phyloP scores from a whole-genome alignment of 2,797 vertebrate genomes.

The Rhincodon typus region DNA sequence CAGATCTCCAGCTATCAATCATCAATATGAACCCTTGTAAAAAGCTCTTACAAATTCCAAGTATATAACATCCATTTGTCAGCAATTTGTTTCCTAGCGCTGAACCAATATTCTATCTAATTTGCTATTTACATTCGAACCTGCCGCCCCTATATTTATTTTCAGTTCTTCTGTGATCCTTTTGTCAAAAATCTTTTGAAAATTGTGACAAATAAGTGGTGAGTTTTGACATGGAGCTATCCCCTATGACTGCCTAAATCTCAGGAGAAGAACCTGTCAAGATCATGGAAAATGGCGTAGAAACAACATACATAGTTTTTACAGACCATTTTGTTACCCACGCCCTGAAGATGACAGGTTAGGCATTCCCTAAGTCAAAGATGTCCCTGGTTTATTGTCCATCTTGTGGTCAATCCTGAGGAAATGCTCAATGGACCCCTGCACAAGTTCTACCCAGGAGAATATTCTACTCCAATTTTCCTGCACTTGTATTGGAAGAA shows the following conservation, averaged over 20 bases:
- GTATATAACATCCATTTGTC: background rate
- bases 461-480: background rate
- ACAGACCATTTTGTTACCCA: background rate
- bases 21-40: background rate
- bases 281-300: background rate
- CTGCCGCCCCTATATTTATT: background rate
- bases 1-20: slow-evolving; percentile 8
- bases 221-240: background rate
- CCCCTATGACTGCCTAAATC: background rate
- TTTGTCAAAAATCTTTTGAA: background rate
- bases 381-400: background rate
- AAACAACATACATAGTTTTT: background rate
- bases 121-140: background rate
- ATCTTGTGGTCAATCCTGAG: background rate
- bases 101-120: slow-evolving; percentile 6
- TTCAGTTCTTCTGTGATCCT: background rate
- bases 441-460: background rate
- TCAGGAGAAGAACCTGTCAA: background rate
- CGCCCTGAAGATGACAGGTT: background rate
- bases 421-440: background rate
- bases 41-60: background rate
- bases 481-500: background rate
- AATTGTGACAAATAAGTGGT: background rate
- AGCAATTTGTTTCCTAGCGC: background rate
- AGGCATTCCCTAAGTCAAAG: background rate